Conservation (phyloP, 2,888 invertebrate genomes). For the Periphyllus acericola region DNA sequence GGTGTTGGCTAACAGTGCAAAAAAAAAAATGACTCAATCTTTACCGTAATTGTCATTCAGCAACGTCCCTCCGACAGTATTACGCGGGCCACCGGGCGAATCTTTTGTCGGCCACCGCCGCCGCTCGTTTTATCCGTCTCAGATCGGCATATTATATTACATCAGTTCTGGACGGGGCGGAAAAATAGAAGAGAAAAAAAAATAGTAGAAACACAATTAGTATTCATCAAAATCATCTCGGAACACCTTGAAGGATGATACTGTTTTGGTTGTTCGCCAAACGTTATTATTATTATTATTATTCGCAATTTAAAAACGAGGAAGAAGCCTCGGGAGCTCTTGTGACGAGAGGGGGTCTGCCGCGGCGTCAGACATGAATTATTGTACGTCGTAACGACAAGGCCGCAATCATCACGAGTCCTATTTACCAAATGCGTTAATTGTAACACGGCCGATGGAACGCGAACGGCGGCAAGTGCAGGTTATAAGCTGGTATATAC, state of each 20-base stretch:
- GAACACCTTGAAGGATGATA: slow-evolving; percentile 37
- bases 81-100: slow-evolving; percentile 6
- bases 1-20: slow-evolving; percentile 29
- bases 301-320: slow-evolving; percentile 36
- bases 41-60: slow-evolving; percentile 18
- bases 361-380: slow-evolving; percentile 14
- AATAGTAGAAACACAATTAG: neutral
- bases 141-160: neutral
- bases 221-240: slow-evolving; percentile 39
- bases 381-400: slow-evolving; percentile 50
- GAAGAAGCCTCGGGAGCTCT: slow-evolving; percentile 48
- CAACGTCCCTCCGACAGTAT: slow-evolving; percentile 10
- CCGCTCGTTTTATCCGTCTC: slow-evolving; percentile 44
- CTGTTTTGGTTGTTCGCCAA: slow-evolving; percentile 53
- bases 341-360: neutral
- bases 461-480: neutral
- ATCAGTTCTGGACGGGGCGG: neutral
- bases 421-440: slow-evolving; percentile 59
- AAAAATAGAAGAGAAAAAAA: no score
- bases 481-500: neutral
- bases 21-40: slow-evolving; percentile 37
- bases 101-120: slow-evolving; percentile 43
- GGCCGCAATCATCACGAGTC: slow-evolving; percentile 57
- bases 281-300: slow-evolving; percentile 21
- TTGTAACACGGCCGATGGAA: slow-evolving; percentile 49